A percentile compares a stretch with the other conserved stretches of the same genome.
Evolutionary conservation across 2,888 invertebrate genomes (phyloP).

Genomic region (Chorisops tibialis): DNA sequence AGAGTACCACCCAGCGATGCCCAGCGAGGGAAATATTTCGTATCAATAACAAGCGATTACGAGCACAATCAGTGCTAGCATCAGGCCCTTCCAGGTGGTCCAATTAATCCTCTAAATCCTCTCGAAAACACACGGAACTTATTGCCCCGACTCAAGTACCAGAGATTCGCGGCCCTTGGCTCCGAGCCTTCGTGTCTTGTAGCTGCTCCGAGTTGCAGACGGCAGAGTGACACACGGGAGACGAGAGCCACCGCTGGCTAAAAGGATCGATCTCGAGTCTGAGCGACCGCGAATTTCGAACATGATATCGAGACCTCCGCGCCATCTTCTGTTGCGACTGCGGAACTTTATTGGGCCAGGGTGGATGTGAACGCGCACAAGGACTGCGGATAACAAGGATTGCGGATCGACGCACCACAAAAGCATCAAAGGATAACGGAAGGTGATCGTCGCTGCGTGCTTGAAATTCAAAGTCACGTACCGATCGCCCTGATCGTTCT

Average conservation of each 20-base stretch:
- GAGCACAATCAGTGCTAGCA: conserved; percentile 29
- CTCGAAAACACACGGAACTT: conserved; percentile 25
- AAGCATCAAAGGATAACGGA: conserved; percentile 29
- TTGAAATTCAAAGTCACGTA: conserved; percentile 32
- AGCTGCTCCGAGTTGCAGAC: not conserved
- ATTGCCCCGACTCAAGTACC: not conserved
- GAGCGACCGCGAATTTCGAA: not conserved
- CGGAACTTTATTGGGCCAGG: too few relatives aligned
- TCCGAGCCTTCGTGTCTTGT: not conserved
- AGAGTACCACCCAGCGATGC: conserved; percentile 18
- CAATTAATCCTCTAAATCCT: conserved; percentile 32
- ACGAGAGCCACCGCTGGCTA: too few relatives aligned
- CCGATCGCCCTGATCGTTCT: conserved; percentile 1
- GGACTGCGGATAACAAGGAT: not conserved
- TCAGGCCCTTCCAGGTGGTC: conserved; percentile 33
- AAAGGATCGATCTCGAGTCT: too few relatives aligned
- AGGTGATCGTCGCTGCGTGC: conserved; percentile 13
- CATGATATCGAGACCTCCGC: not conserved
- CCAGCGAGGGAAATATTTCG: not conserved
- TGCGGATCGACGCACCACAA: conserved; percentile 26
- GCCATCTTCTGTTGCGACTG: not conserved
- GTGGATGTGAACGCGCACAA: not conserved
- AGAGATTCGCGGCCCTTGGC: not conserved
- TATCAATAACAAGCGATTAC: conserved; percentile 31
- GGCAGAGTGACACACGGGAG: conserved; percentile 6